A percentile compares a stretch with the other conserved stretches of the same genome.
Conservation (phyloP, 2,888 invertebrate genomes). For the Scaeva pyrastri region DNA sequence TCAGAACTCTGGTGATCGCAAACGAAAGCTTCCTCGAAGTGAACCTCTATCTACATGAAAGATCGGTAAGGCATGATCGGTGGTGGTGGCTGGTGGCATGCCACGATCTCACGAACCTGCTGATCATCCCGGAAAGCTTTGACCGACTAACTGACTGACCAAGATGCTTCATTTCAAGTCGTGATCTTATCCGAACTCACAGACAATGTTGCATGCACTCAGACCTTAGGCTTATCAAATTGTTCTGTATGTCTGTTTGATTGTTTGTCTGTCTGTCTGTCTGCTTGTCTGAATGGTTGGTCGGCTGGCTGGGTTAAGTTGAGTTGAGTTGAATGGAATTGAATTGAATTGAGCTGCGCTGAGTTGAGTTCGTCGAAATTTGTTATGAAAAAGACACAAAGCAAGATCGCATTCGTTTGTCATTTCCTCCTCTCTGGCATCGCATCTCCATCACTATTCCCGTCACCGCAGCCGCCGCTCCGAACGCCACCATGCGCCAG, state of each 20-base stretch:
- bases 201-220: slow-evolving; percentile 53
- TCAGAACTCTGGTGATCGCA: background rate
- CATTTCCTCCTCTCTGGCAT: background rate
- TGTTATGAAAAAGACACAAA: slow-evolving; percentile 20
- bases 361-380: slow-evolving; percentile 16
- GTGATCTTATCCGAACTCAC: slow-evolving; percentile 43
- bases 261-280: too few relatives aligned
- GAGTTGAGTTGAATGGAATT: too few relatives aligned
- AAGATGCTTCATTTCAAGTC: slow-evolving; percentile 44
- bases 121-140: slow-evolving; percentile 59
- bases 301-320: background rate
- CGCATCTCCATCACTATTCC: background rate
- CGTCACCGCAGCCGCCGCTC: background rate
- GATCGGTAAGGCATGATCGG: slow-evolving; percentile 43
- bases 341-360: too few relatives aligned
- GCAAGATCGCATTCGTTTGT: slow-evolving; percentile 27
- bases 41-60: slow-evolving; percentile 3
- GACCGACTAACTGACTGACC: slow-evolving; percentile 75
- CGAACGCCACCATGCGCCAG: too few relatives aligned
- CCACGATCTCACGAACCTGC: slow-evolving; percentile 44
- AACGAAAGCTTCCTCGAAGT: slow-evolving; percentile 33
- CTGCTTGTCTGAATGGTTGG: too few relatives aligned
- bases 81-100: slow-evolving; percentile 18
- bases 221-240: slow-evolving; percentile 37
- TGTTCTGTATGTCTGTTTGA: slow-evolving; percentile 24